Evolutionary conservation across 2,797 vertebrate genomes (phyloP).

Genomic region (Anableps anableps): DNA sequence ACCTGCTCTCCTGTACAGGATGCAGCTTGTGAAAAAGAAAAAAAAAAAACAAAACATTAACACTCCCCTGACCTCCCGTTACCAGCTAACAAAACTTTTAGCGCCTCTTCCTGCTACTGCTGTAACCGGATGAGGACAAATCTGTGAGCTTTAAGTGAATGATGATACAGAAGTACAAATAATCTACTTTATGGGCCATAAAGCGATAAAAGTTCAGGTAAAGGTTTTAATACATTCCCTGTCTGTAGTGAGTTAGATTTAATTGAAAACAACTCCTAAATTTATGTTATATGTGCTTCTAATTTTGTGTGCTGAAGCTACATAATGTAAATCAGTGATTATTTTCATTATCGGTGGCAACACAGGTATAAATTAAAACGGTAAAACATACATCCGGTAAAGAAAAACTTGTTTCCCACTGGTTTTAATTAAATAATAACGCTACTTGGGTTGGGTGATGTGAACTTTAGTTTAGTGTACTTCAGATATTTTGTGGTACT

Average conservation of each 20-base stretch:
- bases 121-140: conserved; percentile 40
- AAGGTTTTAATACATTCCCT: background rate
- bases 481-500: background rate
- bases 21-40: conserved; percentile 88
- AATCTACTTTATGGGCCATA: conserved; percentile 20
- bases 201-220: conserved; percentile 14
- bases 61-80: conserved; percentile 77
- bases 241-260: background rate
- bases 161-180: conserved; percentile 20
- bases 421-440: background rate
- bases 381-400: background rate
- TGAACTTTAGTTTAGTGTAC: background rate
- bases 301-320: background rate
- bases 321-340: background rate
- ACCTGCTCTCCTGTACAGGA: conserved; percentile 84
- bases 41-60: conserved; percentile 52
- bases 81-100: conserved; percentile 79
- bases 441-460: background rate
- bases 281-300: background rate
- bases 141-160: conserved; percentile 18
- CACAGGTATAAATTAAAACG: background rate
- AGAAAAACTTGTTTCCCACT: background rate
- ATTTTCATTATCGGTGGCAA: background rate
- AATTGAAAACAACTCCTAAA: conserved; percentile 11
- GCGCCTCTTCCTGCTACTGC: conserved; percentile 58